Evolutionary conservation across 2,888 invertebrate species (phyloP), one percentile per base, ranked within the genome.

Genomic region (Tubiluchus corallicola): DNA sequence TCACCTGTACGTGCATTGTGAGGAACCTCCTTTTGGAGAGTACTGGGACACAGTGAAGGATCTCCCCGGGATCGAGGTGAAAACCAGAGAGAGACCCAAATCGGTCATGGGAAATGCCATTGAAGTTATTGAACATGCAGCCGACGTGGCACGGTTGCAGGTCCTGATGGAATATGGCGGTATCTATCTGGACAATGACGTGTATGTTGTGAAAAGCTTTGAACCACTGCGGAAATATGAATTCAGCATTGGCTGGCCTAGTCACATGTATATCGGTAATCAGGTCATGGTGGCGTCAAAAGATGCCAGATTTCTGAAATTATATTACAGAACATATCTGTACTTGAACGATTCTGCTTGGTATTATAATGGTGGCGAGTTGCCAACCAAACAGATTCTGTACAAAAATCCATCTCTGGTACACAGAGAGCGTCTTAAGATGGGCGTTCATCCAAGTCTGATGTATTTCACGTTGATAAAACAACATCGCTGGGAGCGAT

Each of bases 391-490:
- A n/a, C 9, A 29, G 29, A 29, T 29, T 9, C 29, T 29, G 9
- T 9, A 29, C n/a, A 9, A n/a, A 9, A 9, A 29, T 29, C 29
- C 29, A n/a, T 29, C 9, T 9, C 29, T 29, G 29, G 29, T 29
- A n/a, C 29, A 29, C 29, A n/a, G 9, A 9, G 29, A 9, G n/a
- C 29, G 9, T 16, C 4, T 17, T 16, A 15, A 20, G 4, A 40
- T 43, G 4, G 43, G 43, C n/a, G 43, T 47, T 18, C 44, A 48
- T 20, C 45, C 45, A 43, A 29, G n/a, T n/a, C 29, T 29, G 29
- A 9, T 9, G 9, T 29, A 29, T 29, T n/a, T 9, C 29, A 29
- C n/a, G 9, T 29, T 29, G 9, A 9, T 9, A 9, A n/a, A n/a
- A 9, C 29, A 9, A n/a, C 21, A 45, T 13, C 44, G 41, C 16